A percentile compares a stretch with the other conserved stretches of the same genome.
Conservation (phyloP, 1,140 invertebrate species). For the Coenobita brevimanus region DNA sequence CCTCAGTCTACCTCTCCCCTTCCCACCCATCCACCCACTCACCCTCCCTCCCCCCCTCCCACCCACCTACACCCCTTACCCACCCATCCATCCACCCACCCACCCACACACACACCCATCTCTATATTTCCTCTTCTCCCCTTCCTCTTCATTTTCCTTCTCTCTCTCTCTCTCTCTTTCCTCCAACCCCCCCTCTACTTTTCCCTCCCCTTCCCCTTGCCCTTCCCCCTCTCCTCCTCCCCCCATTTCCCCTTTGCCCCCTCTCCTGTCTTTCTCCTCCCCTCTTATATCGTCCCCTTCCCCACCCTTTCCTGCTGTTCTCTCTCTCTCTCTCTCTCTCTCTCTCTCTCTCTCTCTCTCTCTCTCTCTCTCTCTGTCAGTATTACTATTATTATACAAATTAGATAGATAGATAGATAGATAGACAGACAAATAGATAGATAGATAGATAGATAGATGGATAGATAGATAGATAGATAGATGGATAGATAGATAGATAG, state of each 20-base stretch:
- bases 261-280: not conserved
- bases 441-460: too few relatives aligned
- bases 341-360: slow-evolving; percentile 1
- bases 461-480: too few relatives aligned
- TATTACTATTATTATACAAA: too few relatives aligned
- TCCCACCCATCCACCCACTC: not conserved
- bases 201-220: not conserved
- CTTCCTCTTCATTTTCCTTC: not conserved
- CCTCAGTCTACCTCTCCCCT: not conserved
- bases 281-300: not conserved
- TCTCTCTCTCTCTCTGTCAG: not conserved
- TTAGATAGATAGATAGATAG: too few relatives aligned
- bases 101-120: too few relatives aligned
- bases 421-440: too few relatives aligned
- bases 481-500: too few relatives aligned
- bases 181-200: not conserved
- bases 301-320: not conserved
- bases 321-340: slow-evolving; percentile 1
- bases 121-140: not conserved
- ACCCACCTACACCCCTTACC: too few relatives aligned
- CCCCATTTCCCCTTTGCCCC: not conserved
- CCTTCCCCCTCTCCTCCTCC: too few relatives aligned
- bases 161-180: not conserved
- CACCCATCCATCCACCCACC: too few relatives aligned
- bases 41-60: not conserved